Evolutionary conservation across 2,113 vertebrate species (phyloP).

Genomic region (Pavo muticus): DNA sequence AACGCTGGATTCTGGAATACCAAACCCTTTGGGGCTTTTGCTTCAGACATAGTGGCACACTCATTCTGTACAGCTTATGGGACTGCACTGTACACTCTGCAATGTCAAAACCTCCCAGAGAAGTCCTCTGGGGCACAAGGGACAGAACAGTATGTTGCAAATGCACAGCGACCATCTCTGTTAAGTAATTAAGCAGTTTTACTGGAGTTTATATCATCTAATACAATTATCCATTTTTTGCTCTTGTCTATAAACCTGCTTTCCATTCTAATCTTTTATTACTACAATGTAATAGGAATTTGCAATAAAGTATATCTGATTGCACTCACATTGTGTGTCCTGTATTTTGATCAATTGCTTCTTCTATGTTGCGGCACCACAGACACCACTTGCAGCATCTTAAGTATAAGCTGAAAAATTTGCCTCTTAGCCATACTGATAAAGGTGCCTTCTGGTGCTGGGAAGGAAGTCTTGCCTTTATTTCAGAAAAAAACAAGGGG

Average conservation of each 20-base stretch:
- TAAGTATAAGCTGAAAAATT: background rate
- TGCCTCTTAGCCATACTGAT: background rate
- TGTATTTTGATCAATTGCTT: background rate
- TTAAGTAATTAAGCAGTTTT: background rate
- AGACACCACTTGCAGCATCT: background rate
- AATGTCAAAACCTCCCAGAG: background rate
- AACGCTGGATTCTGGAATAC: background rate
- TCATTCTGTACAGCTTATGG: background rate
- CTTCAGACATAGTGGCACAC: background rate
- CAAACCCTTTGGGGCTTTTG: background rate
- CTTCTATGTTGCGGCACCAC: background rate
- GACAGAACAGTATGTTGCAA: background rate
- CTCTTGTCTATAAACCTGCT: conserved; percentile 20
- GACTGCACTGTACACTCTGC: background rate
- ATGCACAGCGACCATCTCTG: background rate
- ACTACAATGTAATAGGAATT: conserved; percentile 49
- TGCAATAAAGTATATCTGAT: conserved; percentile 72
- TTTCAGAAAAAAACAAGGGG: background rate
- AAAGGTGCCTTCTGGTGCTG: background rate
- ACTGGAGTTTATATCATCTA: background rate
- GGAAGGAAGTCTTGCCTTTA: background rate
- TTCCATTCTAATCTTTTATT: conserved; percentile 37
- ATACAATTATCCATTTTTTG: conserved; percentile 30
- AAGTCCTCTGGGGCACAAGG: background rate
- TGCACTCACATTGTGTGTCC: background rate